These are phyloP conservation scores for Sylvia atricapilla DNA, from an alignment of 2,113 vertebrate genomes.

Conservation along the genomic window DNA sequence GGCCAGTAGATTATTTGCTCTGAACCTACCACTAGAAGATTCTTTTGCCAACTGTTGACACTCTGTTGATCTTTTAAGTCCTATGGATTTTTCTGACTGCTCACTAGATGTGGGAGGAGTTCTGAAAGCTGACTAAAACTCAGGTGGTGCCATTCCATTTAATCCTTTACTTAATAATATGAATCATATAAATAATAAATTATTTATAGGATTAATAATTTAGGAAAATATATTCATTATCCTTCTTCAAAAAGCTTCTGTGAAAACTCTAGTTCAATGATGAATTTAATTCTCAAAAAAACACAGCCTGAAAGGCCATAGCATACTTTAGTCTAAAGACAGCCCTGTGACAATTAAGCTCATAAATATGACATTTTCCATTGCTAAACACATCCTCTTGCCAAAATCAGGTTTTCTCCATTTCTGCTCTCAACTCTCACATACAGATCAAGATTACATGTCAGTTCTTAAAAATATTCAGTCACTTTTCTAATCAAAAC, in stretches of 20 bases:
- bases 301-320: neutral
- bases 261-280: neutral
- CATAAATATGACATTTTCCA: neutral
- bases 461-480: neutral
- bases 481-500: neutral
- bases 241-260: neutral
- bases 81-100: neutral
- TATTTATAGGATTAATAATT: neutral
- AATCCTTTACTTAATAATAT: neutral
- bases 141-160: neutral
- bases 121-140: neutral
- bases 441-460: neutral
- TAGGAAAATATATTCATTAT: neutral
- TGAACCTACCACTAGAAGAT: neutral
- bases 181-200: neutral
- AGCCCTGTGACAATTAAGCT: neutral
- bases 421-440: neutral
- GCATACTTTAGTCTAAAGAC: neutral
- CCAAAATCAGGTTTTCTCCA: neutral
- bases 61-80: neutral
- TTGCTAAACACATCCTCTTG: neutral
- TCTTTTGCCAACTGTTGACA: neutral
- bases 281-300: neutral
- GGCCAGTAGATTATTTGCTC: neutral
- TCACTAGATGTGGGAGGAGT: neutral